Base-by-base conservation (phyloP, 2,888 invertebrate species). In the Stictocephala bisonia region DNA sequence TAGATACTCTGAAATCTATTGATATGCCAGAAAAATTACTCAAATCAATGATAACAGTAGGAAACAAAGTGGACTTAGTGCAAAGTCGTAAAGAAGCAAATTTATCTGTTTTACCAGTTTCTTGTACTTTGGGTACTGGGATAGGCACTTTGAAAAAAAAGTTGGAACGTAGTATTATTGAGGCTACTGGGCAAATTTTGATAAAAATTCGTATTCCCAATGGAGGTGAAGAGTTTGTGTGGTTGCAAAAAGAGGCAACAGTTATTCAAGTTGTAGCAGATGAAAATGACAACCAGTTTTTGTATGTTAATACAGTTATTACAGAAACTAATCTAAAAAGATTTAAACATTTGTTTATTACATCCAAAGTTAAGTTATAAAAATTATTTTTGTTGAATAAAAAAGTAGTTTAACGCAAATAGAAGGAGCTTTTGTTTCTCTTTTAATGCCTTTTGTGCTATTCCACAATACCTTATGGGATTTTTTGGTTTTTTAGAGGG, bases 201-300 rank as follows among this genome's bases (percentile, higher is more conserved):
- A 83, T 89, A 58, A 86, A 83, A 60, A 85, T 92, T 76, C 84
- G 87, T 71, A 87, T 90, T n/a, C 84, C 85, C 66, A 85, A 85
- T 75, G 90, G 90, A 20, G 87, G 89, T n/a, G 80, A 82, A 1
- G 88, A 87, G 81, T 79, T 76, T 78, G 80, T 86, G 0, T 92
- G 91, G 91, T 81, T 92, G 22, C 88, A 90, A 78, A 89, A 89
- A 80, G 87, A 91, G 81, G 84, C 89, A 0, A 87, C 90, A 0
- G 89, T 92, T 2, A 84, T 85, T 1, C 81, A 84, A 15, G 84
- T 85, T 1, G 80, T 82, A 35, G 84, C 86, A 2, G 89, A 90
- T 82, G 81, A 84, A 0, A 79, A 84, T 7, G 83, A 90, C 81
- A 79, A 83, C 1, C 87, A 90, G 77, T 85, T 85, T 75, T 82